Base-by-base conservation (phyloP, 1,140 invertebrate genomes). In the Arion vulgaris region DNA sequence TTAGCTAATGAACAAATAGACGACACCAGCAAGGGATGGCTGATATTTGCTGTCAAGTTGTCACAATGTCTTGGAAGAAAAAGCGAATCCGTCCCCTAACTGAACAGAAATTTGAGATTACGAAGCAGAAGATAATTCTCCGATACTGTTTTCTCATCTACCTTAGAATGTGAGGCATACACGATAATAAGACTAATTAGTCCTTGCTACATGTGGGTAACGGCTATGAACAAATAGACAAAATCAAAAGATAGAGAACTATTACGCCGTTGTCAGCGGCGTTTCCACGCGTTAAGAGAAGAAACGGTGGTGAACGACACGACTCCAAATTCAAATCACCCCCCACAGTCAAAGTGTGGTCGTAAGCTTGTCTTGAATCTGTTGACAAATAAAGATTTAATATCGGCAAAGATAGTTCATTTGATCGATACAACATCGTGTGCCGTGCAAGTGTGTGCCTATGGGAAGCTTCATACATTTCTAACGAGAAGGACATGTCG, bases 1-100 rank as follows among this genome's bases (percentile, higher is more conserved):
- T 66, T 66, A 66, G 62, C 32, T 32, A 66, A 66, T 66, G 62
- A 66, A 66, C 62, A 66, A 66, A 66, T 32, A 66, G n/a, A 66
- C 5, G 28, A 32, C 62, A 66, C 7, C 62, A 28, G 17, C 28
- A 5, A 4, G 11, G 32, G 51, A n/a, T 66, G 17, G 9, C 7
- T 7, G 28, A 0, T 34, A 17, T 66, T 32, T 34, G 62, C 7
- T 32, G 62, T 28, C 9, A 66, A 66, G 28, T 32, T 66, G 62
- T 15, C 62, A 32, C 62, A 17, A 32, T 23, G n/a, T 66, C 62
- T 66, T 66, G 2, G 26, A 57, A 26, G 26, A 57, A 32, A 66
- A 66, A 28, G 32, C n/a, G 28, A 32, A 66, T 11, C 11, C 17
- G 2, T 32, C 13, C 26, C 2, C 23, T n/a, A 57, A 9, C 26